Evolutionary conservation across 2,797 vertebrate species (phyloP).

Genomic region (Pangasius larnaudii): DNA sequence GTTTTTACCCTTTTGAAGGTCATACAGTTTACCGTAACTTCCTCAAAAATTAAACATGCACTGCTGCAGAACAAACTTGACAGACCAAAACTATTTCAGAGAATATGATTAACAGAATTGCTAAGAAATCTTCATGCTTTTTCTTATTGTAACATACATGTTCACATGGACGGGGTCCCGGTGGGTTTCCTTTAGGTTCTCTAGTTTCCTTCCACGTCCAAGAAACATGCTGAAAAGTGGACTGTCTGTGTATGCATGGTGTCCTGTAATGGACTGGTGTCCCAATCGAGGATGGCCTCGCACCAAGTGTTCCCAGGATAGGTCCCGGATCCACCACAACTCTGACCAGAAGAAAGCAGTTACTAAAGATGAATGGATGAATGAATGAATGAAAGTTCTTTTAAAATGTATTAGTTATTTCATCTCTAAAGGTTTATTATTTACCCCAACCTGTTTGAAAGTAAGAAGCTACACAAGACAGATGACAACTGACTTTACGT

Average conservation of each 20-base stretch:
- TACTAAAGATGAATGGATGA: neutral
- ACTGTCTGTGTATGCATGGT: neutral
- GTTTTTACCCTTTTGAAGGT: neutral
- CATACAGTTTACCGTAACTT: neutral
- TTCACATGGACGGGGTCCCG: neutral
- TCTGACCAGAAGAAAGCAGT: neutral
- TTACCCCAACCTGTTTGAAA: slow-evolving; percentile 3
- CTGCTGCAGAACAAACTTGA: slow-evolving; percentile 1
- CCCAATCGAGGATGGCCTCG: neutral
- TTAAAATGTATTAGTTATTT: neutral
- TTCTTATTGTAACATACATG: neutral
- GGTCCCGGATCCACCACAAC: neutral
- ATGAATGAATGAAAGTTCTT: neutral
- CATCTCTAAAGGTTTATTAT: neutral
- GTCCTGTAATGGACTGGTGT: neutral
- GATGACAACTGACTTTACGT: neutral
- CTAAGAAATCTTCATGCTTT: neutral
- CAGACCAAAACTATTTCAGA: neutral
- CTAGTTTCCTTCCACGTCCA: neutral
- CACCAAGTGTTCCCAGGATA: neutral
- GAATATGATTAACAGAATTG: neutral
- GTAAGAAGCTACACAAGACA: neutral
- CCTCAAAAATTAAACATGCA: slow-evolving; percentile 19
- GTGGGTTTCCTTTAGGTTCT: neutral
- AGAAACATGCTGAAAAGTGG: neutral